Evolutionary conservation across 2,797 vertebrate genomes (phyloP).

Genomic region (Remorina albescens): DNA sequence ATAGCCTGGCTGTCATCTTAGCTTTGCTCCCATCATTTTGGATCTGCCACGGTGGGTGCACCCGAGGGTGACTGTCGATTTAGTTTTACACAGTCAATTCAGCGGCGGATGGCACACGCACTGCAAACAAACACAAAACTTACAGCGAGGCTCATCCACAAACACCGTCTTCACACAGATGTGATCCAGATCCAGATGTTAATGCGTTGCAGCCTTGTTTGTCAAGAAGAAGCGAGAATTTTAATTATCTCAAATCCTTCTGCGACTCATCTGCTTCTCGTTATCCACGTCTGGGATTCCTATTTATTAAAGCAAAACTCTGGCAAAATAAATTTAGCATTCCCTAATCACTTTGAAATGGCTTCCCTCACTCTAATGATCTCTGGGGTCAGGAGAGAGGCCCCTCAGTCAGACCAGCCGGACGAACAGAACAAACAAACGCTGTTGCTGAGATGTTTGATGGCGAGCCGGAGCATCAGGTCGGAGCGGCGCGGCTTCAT

Average conservation of each 20-base stretch:
- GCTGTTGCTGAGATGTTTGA: conserved; percentile 42
- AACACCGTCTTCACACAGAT: not conserved
- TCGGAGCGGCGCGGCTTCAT: conserved; percentile 64
- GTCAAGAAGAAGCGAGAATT: conserved; percentile 7
- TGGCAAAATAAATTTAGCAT: conserved; percentile 20
- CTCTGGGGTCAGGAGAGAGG: conserved; percentile 12
- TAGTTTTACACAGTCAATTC: conserved; percentile 67
- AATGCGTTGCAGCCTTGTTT: conserved; percentile 1
- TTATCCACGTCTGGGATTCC: not conserved
- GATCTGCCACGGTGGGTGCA: conserved; percentile 68
- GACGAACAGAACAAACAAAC: conserved; percentile 65
- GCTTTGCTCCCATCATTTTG: conserved; percentile 70
- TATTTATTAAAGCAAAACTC: not conserved
- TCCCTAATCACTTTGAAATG: conserved; percentile 46
- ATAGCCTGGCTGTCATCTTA: conserved; percentile 74
- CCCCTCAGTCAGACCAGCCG: conserved; percentile 29
- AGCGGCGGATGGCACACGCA: conserved; percentile 45
- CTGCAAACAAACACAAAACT: conserved; percentile 18
- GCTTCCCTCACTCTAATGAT: conserved; percentile 51
- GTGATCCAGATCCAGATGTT: conserved; percentile 1
- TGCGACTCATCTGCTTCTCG: not conserved
- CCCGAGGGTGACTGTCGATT: conserved; percentile 73
- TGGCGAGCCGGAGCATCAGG: conserved; percentile 42
- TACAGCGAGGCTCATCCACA: conserved; percentile 23
- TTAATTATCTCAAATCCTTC: conserved; percentile 3